A percentile compares a stretch with the other conserved stretches of the same genome.
Conservation (phyloP, 2,113 vertebrate genomes). For the Eleginops maclovinus region DNA sequence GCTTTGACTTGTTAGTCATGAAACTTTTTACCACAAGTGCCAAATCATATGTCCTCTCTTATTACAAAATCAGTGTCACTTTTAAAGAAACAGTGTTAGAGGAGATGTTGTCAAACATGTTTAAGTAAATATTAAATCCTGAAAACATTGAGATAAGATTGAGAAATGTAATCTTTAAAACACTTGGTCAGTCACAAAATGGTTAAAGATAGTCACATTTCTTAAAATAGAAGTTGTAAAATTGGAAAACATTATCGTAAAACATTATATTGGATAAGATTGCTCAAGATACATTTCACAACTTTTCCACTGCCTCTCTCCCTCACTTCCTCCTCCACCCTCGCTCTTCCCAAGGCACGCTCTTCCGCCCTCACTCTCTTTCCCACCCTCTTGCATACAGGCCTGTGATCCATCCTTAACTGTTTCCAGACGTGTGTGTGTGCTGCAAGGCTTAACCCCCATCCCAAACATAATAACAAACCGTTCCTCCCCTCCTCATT, state of each 20-base stretch:
- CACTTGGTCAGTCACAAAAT: conserved; percentile 14
- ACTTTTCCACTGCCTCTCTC: conserved; percentile 73
- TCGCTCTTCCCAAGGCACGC: conserved; percentile 71
- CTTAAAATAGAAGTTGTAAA: conserved; percentile 64
- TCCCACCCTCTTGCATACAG: conserved; percentile 81
- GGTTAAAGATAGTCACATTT: conserved; percentile 9
- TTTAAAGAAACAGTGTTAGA: neutral
- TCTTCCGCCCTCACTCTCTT: conserved; percentile 81
- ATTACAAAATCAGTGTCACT: neutral
- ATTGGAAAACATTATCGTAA: conserved; percentile 23
- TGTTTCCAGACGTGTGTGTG: conserved; percentile 83
- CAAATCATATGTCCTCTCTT: neutral
- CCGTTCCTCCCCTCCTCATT: conserved; percentile 30
- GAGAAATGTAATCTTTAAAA: neutral
- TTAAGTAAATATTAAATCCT: too few species aligned
- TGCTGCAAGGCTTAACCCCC: conserved; percentile 67
- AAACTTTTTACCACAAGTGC: neutral
- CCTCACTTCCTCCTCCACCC: conserved; percentile 72
- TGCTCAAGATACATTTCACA: conserved; percentile 65
- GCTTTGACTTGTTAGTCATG: conserved; percentile 37
- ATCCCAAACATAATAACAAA: conserved; percentile 75
- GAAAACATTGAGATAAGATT: neutral
- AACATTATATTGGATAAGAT: conserved; percentile 29
- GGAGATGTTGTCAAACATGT: neutral
- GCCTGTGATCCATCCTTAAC: conserved; percentile 82